Conservation (phyloP, 2,797 vertebrate genomes). For the Parauchenoglanis punctatus region DNA sequence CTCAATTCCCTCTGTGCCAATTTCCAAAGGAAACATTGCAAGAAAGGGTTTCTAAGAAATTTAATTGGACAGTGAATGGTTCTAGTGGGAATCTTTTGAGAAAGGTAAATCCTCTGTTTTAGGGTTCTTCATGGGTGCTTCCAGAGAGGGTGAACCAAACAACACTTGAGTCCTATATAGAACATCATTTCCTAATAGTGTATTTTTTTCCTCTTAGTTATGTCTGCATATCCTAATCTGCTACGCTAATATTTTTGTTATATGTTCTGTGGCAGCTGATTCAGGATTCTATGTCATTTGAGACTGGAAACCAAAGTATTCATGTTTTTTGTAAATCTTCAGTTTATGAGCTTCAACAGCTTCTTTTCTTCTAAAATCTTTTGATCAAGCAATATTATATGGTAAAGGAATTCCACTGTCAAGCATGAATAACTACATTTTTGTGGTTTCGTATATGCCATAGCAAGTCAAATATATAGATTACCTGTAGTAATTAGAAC, state of each 20-base stretch:
- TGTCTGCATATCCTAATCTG: neutral
- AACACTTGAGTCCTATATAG: neutral
- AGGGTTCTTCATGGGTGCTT: neutral
- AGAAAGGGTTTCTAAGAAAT: neutral
- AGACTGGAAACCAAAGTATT: neutral
- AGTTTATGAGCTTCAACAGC: neutral
- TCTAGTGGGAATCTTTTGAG: neutral
- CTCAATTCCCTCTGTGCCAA: neutral
- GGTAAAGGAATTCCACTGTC: neutral
- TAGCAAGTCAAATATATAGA: neutral
- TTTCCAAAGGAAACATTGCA: neutral
- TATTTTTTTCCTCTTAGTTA: neutral
- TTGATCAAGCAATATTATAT: neutral
- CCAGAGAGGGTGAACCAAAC: neutral
- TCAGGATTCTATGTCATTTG: neutral
- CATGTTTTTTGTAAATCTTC: neutral
- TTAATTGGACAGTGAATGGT: neutral
- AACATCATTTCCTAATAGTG: neutral
- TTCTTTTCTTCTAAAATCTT: neutral
- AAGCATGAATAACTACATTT: neutral
- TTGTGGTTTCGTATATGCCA: neutral
- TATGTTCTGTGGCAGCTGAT: neutral
- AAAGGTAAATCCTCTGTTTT: neutral
- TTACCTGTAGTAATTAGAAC: neutral
- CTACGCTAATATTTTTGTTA: neutral